Percentiles rank a stretch among this genome's conserved stretches.
These are phyloP conservation scores for Spheniscus mendiculus DNA, from an alignment of 2,113 vertebrate species.

Conservation along the genomic window DNA sequence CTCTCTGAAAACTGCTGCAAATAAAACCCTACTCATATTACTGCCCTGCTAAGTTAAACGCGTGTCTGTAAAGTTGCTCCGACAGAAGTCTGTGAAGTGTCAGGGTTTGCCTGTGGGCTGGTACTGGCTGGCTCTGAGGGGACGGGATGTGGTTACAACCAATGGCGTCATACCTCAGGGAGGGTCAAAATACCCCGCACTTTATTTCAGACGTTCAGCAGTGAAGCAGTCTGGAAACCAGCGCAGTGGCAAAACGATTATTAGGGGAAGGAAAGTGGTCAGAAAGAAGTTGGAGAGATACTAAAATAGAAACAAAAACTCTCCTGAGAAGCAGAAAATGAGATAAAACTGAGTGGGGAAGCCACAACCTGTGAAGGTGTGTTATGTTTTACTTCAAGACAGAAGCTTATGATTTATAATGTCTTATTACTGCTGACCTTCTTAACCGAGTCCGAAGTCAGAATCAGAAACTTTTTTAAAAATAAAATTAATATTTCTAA, in stretches of 20 bases:
- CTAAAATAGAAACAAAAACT: not conserved
- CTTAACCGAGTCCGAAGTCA: not conserved
- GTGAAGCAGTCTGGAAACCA: not conserved
- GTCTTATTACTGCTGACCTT: not conserved
- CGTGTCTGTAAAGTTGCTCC: not conserved
- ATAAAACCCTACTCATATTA: not conserved
- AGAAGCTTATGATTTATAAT: not conserved
- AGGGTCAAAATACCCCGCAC: not conserved
- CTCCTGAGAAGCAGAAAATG: not conserved
- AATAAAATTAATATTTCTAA: not conserved
- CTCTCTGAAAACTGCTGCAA: not conserved
- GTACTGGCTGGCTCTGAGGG: not conserved
- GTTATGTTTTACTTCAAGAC: not conserved
- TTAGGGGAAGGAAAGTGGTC: not conserved
- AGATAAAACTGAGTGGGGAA: not conserved
- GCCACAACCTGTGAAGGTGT: not conserved
- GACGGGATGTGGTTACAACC: not conserved
- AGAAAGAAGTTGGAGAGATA: not conserved
- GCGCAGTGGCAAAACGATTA: rapidly evolving
- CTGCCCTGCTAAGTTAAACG: not conserved
- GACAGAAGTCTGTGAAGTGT: rapidly evolving
- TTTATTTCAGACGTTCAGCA: rapidly evolving
- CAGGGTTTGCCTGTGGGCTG: not conserved
- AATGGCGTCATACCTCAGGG: not conserved
- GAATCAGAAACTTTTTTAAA: not conserved